Evolutionary conservation across 2,888 invertebrate genomes (phyloP), one percentile per base, ranked within the genome.

Genomic region (Blastobasis lacticolella): DNA sequence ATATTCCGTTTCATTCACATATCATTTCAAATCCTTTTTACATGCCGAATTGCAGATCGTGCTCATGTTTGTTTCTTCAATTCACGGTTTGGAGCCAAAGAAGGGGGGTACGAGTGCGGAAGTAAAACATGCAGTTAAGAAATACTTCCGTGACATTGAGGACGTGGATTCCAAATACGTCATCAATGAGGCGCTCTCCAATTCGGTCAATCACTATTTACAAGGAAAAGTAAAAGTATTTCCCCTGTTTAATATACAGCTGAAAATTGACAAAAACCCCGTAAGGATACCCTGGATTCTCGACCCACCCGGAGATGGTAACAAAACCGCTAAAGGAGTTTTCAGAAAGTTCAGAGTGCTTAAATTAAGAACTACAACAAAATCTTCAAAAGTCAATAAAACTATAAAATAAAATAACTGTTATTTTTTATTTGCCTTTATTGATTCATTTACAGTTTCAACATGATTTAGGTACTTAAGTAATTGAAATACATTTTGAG

Each of bases 211-310:
- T 1, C 68, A 62, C 37, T 73, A 73, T 51, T 81, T 78, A 52
- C 65, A 78, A 9, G 75, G 75, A 1, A 81, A 78, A 62, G 60
- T 86, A 38, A 76, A 71, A 37, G 67, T 73, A 0, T 73, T 85
- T 36, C 86, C 85, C 1, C 54, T 86, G n/a, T 85, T 72, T 58
- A 79, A 72, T 61, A 67, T 86, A 49, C 78, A 69, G 53, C 58
- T 85, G 38, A 80, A 75, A 57, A 73, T 86, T 45, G 83, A 85
- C 56, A 69, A 75, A 37, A 77, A 67, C 6, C 82, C 84, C 0
- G 74, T 86, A 1, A 77, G 75, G 64, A 82, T 86, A 55, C 86
- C 86, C 0, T 86, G 86, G 86, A 71, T 69, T 43, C 42, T 79
- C 10, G 23, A 23, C 23, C 23, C 23, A 23, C 23, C 23, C 23